Base-by-base conservation (phyloP, 2,113 vertebrate species). In the Nannobrachium achirus region DNA sequence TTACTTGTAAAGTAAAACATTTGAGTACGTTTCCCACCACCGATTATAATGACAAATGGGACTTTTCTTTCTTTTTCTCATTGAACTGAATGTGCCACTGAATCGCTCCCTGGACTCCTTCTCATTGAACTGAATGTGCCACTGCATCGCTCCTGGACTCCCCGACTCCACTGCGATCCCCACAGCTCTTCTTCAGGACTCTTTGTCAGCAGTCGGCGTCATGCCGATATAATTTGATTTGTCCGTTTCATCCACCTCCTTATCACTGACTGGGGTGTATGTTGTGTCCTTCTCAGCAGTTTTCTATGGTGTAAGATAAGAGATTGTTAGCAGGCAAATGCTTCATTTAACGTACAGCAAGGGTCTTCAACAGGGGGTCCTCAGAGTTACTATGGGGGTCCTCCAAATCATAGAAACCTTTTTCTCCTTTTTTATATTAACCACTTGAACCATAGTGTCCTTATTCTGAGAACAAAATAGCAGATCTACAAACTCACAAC, bases 181-280 rank as follows among this genome's bases (percentile, higher is more conserved):
- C 25, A 33, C 25, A 33, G 25, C 18, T 41, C 41, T 18, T 48
- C 18, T 63, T 92, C 67, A 92, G 63, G 73, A 78, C 63, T 91
- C 77, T 10, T 85, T 46, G 0, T 79, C 79, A 0, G 6, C 59
- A 60, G 89, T 83, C 10, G 86, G 44, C 1, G 88, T 80, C 87
- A 93, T 44, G 62, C 76, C 76, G 0, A 93, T 85, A 18, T 80
- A 89, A 7, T 81, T 85, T 60, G 90, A 92, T 20, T 92, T 94
- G 39, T 92, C 89, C 2, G 80, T 50, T 25, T 89, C 81, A 0
- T 93, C 91, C 19, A 89, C 92, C 13, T 74, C 80, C 73, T 92
- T 93, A 56, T 76, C 73, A 46, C 16, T 86, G 50, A 91, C 91
- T 0, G 90, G 90, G 46, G 78, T 76, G 55, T 93, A 94, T 1